These are phyloP conservation scores for Pterophyllum scalare DNA, from an alignment of 2,113 vertebrate species.

Conservation along the genomic window DNA sequence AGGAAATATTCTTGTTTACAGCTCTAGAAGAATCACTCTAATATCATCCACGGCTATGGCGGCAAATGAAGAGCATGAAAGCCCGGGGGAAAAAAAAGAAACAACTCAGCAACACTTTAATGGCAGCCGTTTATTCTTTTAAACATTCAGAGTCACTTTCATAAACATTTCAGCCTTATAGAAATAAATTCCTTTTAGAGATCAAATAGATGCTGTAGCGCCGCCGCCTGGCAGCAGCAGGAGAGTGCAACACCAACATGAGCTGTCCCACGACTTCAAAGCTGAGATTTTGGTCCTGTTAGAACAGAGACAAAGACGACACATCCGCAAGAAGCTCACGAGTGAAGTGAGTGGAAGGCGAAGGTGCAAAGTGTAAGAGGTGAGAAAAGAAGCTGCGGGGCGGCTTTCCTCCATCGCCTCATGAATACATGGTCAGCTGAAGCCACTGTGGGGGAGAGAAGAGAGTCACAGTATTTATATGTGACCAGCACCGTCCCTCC, in stretches of 20 bases:
- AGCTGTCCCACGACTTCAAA: rapidly evolving
- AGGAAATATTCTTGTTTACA: not conserved
- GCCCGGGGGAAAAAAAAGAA: not conserved
- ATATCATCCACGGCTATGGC: rapidly evolving
- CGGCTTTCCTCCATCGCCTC: slow-evolving; percentile 23
- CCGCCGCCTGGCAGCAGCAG: slow-evolving; percentile 22
- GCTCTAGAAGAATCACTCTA: no score
- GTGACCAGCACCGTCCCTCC: not conserved
- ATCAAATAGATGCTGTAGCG: not conserved
- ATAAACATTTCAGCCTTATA: not conserved
- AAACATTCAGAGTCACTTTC: slow-evolving; percentile 5
- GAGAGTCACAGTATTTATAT: not conserved
- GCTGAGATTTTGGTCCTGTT: slow-evolving; percentile 38
- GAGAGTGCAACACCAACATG: not conserved
- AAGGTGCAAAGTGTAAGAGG: not conserved
- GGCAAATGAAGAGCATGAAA: not conserved
- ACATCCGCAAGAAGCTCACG: not conserved
- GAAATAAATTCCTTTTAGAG: not conserved
- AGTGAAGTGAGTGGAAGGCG: not conserved
- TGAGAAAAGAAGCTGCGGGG: not conserved
- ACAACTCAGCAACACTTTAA: not conserved
- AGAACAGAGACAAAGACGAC: not conserved
- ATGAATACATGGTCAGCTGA: slow-evolving; percentile 85
- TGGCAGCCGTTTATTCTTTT: slow-evolving; percentile 49
- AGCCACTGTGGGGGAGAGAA: slow-evolving; percentile 75